phyloP scores from a whole-genome alignment of 2,888 invertebrate genomes.

The Nezara viridula region DNA sequence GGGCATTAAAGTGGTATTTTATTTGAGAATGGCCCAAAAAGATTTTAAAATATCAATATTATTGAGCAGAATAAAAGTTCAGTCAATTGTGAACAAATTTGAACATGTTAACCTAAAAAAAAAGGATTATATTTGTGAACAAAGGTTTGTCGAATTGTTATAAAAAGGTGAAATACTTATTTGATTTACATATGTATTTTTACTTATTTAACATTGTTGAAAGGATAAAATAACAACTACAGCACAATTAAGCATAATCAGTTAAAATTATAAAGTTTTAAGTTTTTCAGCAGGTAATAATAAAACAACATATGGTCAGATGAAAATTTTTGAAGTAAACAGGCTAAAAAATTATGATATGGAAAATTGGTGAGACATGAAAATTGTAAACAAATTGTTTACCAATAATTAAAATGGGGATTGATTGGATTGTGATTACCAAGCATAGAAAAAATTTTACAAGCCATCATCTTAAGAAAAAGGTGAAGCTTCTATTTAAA shows the following conservation, averaged over 20 bases:
- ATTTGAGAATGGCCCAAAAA: too few relatives aligned
- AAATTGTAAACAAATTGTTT: slow-evolving; percentile 4
- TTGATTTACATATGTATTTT: not conserved
- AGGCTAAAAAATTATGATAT: slow-evolving; percentile 2
- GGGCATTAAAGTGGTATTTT: too few relatives aligned
- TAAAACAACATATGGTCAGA: slow-evolving; percentile 26
- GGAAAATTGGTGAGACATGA: not conserved
- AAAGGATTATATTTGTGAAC: not conserved
- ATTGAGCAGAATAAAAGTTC: not conserved
- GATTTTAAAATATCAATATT: not conserved
- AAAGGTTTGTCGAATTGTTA: not conserved
- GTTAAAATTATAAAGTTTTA: not conserved
- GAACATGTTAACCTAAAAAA: not conserved
- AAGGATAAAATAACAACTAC: not conserved
- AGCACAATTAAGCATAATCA: not conserved
- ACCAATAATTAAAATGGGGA: not conserved
- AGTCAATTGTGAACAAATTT: not conserved
- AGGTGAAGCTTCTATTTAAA: not conserved
- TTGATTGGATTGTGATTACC: not conserved
- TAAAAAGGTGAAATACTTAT: not conserved
- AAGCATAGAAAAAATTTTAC: not conserved
- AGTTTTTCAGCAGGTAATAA: not conserved
- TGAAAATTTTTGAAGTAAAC: slow-evolving; percentile 5
- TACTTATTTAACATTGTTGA: not conserved
- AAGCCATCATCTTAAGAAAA: not conserved